phyloP scores from a whole-genome alignment of 1,140 invertebrate species.

The Chelonus insularis region DNA sequence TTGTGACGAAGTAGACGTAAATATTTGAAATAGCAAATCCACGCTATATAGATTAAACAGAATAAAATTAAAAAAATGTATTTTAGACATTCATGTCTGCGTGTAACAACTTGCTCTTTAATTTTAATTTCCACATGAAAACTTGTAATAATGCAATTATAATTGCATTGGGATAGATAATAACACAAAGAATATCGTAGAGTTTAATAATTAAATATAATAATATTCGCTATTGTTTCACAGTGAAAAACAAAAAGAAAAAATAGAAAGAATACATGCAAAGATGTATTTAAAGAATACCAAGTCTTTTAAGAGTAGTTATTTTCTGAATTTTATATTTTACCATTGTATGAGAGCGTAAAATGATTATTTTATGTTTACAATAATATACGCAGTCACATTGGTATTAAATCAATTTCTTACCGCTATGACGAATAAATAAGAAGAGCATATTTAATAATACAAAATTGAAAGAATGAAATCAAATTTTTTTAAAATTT shows the following conservation, averaged over 20 bases:
- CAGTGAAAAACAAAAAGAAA: background rate
- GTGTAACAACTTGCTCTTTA: slow-evolving; percentile 41
- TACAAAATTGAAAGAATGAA: too few species aligned
- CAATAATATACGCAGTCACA: background rate
- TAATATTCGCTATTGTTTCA: background rate
- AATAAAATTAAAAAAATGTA: slow-evolving; percentile 24
- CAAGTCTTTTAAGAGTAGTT: too few species aligned
- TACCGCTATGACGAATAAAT: background rate
- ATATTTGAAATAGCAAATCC: slow-evolving; percentile 36
- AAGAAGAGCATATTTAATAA: too few species aligned
- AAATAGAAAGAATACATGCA: background rate
- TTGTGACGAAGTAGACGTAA: slow-evolving; percentile 7
- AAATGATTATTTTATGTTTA: background rate
- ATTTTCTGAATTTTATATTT: slow-evolving; percentile 54
- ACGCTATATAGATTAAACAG: slow-evolving; percentile 34
- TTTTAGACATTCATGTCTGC: slow-evolving; percentile 46
- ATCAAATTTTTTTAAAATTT: background rate
- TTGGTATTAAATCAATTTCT: background rate
- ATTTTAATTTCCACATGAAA: slow-evolving; percentile 49
- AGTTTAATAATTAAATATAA: slow-evolving; percentile 2
- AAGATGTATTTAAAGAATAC: too few species aligned
- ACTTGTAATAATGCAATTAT: slow-evolving; percentile 36
- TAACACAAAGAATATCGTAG: slow-evolving; percentile 22
- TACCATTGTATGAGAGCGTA: slow-evolving; percentile 28
- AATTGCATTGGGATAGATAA: slow-evolving; percentile 30